These are phyloP conservation scores for Holacanthus passer DNA, from an alignment of 2,113 vertebrate species.

Conservation along the genomic window DNA sequence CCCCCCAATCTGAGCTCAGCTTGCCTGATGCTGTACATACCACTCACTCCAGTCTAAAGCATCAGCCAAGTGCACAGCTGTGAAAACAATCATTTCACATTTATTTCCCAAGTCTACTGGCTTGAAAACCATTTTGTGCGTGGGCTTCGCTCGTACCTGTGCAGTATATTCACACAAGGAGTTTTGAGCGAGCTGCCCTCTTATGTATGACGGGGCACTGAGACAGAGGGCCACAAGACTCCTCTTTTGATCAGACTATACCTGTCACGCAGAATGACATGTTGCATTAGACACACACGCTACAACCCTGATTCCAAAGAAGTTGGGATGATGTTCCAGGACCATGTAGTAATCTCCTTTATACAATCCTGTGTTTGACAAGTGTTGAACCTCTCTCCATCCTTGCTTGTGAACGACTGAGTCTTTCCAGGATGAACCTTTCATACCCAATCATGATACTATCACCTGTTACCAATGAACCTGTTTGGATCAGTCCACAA, in stretches of 20 bases:
- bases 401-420: no score
- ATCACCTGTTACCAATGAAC: no score
- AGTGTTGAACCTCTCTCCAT: no score
- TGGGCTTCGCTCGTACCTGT: slow-evolving; percentile 1
- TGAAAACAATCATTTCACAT: slow-evolving; percentile 61
- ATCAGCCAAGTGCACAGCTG: slow-evolving; percentile 63
- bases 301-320: no score
- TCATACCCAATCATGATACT: no score
- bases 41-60: slow-evolving; percentile 15
- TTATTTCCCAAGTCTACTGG: slow-evolving; percentile 29
- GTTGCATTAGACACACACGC: not conserved
- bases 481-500: no score
- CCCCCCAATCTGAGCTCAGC: slow-evolving; percentile 2
- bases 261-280: not conserved
- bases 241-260: no score
- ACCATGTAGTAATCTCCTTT: no score
- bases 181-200: not conserved
- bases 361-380: no score
- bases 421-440: no score
- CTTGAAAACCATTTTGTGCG: slow-evolving; percentile 33
- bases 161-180: not conserved
- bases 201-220: not conserved
- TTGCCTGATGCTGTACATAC: slow-evolving; percentile 25
- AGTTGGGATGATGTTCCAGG: no score
- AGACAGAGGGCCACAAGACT: slow-evolving; percentile 1